Percentiles rank a stretch among this genome's conserved stretches.
Conservation (phyloP, 1,140 invertebrate genomes). For the Plectus sambesii region DNA sequence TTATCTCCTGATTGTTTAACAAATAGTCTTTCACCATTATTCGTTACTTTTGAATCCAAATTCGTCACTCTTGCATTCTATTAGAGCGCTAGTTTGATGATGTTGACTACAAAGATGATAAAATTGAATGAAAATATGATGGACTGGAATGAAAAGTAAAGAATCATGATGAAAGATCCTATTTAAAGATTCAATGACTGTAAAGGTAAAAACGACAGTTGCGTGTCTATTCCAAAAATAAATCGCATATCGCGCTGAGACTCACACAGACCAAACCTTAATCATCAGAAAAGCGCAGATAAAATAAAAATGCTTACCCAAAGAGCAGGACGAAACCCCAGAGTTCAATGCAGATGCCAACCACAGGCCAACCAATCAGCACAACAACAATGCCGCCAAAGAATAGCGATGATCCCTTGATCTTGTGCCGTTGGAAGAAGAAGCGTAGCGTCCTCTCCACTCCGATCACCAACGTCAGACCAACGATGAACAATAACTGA, state of each 20-base stretch:
- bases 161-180: not conserved
- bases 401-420: slow-evolving; percentile 78
- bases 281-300: not conserved
- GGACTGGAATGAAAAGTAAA: too few species aligned
- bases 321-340: slow-evolving; percentile 59
- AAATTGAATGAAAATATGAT: too few species aligned
- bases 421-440: slow-evolving; percentile 94
- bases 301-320: slow-evolving; percentile 48
- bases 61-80: too few species aligned
- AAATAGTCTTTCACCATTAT: too few species aligned
- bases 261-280: not conserved
- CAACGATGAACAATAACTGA: slow-evolving; percentile 83
- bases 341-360: slow-evolving; percentile 90
- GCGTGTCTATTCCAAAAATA: slow-evolving; percentile 1
- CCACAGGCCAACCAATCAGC: slow-evolving; percentile 82
- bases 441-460: slow-evolving; percentile 86
- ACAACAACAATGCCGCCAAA: slow-evolving; percentile 88
- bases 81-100: too few species aligned
- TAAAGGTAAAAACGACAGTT: slow-evolving; percentile 18
- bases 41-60: too few species aligned
- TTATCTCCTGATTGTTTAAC: too few species aligned
- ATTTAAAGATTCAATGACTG: slow-evolving; percentile 10
- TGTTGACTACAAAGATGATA: too few species aligned
- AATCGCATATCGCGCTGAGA: slow-evolving; percentile 16
- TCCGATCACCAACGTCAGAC: slow-evolving; percentile 89